Evolutionary conservation across 2,797 vertebrate species (phyloP).

Genomic region (Pangasius sanitwongsei): DNA sequence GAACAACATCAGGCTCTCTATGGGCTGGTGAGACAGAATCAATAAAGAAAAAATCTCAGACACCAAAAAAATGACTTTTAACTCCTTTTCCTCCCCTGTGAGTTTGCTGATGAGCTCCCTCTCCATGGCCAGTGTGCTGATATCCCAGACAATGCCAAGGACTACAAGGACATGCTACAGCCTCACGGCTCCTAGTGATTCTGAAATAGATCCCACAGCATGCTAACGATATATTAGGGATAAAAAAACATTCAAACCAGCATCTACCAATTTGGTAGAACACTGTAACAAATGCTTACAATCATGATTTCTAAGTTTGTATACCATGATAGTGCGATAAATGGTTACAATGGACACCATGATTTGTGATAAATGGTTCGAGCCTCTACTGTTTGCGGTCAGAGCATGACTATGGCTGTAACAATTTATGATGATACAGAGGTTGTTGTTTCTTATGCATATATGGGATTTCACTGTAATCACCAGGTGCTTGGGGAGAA

Average conservation of each 20-base stretch:
- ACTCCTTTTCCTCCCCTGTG: not conserved
- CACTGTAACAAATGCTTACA: not conserved
- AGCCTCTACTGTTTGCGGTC: too few species aligned
- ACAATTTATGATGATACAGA: too few species aligned
- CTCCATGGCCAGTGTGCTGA: not conserved
- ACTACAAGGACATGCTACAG: not conserved
- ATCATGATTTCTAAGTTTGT: not conserved
- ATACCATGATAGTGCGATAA: not conserved
- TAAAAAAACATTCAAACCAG: not conserved
- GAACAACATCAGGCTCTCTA: not conserved
- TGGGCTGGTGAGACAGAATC: not conserved
- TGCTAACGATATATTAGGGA: not conserved
- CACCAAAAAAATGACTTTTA: not conserved
- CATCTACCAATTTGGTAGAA: not conserved
- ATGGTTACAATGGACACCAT: too few species aligned
- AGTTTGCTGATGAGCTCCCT: not conserved
- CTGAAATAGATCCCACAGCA: not conserved
- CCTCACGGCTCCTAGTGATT: not conserved
- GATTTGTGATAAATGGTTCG: too few species aligned
- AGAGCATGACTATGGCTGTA: too few species aligned
- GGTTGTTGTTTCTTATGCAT: too few species aligned
- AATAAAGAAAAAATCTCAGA: not conserved
- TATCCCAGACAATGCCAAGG: not conserved
- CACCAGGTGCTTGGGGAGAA: too few species aligned
- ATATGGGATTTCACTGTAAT: too few species aligned